Percentiles rank a stretch among this genome's conserved stretches.
Evolutionary conservation across 2,888 invertebrate species (phyloP).

Genomic region (Drosophila formosana): DNA sequence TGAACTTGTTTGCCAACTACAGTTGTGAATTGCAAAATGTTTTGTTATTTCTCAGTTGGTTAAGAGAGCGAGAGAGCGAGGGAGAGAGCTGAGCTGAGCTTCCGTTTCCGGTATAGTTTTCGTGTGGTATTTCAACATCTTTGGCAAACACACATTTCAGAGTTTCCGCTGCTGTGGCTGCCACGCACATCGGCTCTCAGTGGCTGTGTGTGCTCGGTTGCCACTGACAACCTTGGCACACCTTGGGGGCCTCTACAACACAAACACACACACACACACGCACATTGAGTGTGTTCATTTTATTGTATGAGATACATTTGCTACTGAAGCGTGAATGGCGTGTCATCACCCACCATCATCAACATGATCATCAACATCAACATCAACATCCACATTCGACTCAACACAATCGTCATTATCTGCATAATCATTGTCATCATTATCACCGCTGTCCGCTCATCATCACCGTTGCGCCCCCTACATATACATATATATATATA

Average conservation of each 20-base stretch:
- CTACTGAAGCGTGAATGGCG: conserved; percentile 62
- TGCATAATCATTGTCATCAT: conserved; percentile 25
- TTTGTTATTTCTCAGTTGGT: conserved; percentile 53
- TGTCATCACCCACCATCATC: conserved; percentile 56
- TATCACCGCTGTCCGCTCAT: conserved; percentile 42
- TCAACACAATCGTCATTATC: conserved; percentile 33
- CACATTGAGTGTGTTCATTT: conserved; percentile 57
- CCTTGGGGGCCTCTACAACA: conserved; percentile 36
- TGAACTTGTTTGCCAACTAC: not conserved
- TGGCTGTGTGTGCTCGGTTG: conserved; percentile 3
- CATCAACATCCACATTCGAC: conserved; percentile 29
- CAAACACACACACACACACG: not conserved
- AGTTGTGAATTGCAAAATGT: conserved; percentile 26
- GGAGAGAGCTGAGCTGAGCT: conserved; percentile 41
- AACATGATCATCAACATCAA: conserved; percentile 35
- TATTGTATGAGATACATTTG: conserved; percentile 62
- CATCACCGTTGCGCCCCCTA: conserved; percentile 27
- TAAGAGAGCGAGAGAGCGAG: conserved; percentile 33
- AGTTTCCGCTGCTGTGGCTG: conserved; percentile 27
- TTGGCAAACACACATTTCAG: conserved; percentile 24
- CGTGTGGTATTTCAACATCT: conserved; percentile 33
- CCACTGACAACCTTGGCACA: conserved; percentile 15
- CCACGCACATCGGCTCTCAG: conserved; percentile 15
- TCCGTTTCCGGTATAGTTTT: conserved; percentile 74
- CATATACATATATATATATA: too few relatives aligned